These are phyloP conservation scores for Brachirus orientalis DNA, from an alignment of 2,113 vertebrate species.

Conservation along the genomic window DNA sequence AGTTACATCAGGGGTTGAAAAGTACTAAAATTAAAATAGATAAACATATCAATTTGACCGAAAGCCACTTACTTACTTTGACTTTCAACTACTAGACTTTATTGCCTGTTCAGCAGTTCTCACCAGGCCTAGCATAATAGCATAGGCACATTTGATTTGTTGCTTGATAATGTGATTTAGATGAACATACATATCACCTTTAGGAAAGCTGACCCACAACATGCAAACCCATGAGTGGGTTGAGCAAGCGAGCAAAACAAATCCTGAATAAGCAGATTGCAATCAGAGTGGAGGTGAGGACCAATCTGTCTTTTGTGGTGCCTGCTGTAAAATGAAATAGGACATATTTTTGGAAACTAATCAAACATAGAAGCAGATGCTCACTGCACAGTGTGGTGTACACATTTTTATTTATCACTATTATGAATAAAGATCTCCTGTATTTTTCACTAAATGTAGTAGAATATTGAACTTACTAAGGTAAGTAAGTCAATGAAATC, in stretches of 20 bases:
- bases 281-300: constrained; percentile 21
- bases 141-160: too few species aligned
- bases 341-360: not conserved
- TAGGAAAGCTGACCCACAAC: too few species aligned
- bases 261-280: constrained; percentile 24
- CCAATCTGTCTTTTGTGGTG: constrained; percentile 30
- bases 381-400: too few species aligned
- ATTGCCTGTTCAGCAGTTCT: constrained; percentile 50
- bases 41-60: constrained; percentile 25
- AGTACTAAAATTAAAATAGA: constrained; percentile 25
- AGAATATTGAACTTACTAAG: too few species aligned
- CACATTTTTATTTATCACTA: too few species aligned
- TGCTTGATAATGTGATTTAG: too few species aligned
- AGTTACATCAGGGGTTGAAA: not conserved
- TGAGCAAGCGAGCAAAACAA: constrained; percentile 15
- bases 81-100: constrained; percentile 54
- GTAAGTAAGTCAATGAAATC: too few species aligned
- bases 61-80: constrained; percentile 1
- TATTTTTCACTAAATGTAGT: too few species aligned
- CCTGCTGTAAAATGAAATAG: constrained; percentile 16
- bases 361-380: not conserved
- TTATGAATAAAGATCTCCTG: too few species aligned
- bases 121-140: constrained; percentile 54
- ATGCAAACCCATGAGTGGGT: not conserved
- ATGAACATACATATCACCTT: too few species aligned